Evolutionary conservation across 2,888 invertebrate species (phyloP).

Genomic region (Villa cingulata): DNA sequence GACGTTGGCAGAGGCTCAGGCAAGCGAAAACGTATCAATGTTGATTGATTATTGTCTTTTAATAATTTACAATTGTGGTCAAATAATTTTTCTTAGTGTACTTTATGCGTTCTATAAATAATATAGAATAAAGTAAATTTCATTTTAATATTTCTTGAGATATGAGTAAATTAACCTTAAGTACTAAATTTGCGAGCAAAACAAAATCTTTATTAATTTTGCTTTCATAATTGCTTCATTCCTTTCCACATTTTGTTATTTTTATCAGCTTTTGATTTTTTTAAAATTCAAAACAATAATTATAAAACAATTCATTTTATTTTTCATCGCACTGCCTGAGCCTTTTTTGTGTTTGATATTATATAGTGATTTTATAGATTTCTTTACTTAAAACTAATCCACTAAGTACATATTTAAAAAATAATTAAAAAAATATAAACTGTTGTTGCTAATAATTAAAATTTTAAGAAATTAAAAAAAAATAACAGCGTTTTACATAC

Average conservation of each 20-base stretch:
- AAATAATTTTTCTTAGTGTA: no score
- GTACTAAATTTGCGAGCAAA: no score
- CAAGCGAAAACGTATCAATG: conserved; percentile 24
- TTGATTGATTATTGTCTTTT: conserved; percentile 16
- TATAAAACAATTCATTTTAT: not conserved
- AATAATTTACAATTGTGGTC: no score
- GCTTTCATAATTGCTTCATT: not conserved
- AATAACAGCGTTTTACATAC: no score
- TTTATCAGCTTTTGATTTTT: not conserved
- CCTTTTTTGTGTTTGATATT: conserved; percentile 16
- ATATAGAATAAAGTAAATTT: no score
- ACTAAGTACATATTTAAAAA: no score
- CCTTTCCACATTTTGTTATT: conserved; percentile 5
- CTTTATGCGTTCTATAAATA: no score
- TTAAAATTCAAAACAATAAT: not conserved
- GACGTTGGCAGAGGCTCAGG: conserved; percentile 23
- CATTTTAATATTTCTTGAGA: no score
- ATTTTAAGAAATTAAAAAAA: no score
- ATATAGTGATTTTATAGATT: conserved; percentile 6
- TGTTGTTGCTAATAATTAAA: no score
- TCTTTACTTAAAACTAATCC: conserved; percentile 1
- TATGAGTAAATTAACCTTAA: no score
- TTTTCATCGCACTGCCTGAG: conserved; percentile 23
- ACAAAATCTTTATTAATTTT: not conserved
- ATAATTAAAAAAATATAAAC: no score